Conservation (phyloP, 2,113 vertebrate species). For the Cynocephalus volans region DNA sequence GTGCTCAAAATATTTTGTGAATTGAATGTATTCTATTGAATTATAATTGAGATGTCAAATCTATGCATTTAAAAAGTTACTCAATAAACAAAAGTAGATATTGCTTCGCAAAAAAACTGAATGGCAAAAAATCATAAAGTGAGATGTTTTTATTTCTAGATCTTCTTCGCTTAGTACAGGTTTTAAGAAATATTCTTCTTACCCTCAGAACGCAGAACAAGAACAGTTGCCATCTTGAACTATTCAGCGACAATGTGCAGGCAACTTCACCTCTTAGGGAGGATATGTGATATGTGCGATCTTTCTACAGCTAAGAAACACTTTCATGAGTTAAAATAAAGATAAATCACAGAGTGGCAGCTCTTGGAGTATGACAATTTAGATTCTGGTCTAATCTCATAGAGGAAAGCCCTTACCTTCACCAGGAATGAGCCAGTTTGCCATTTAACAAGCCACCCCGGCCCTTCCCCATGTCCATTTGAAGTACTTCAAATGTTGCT, state of each 20-base stretch:
- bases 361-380: background rate
- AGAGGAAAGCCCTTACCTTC: background rate
- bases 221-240: background rate
- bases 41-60: background rate
- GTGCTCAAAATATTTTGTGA: background rate
- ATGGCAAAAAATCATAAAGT: background rate
- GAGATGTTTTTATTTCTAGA: constrained; percentile 8
- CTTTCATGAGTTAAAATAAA: background rate
- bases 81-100: constrained; percentile 34
- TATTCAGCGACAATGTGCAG: background rate
- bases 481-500: background rate
- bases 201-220: background rate
- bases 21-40: background rate
- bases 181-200: constrained; percentile 2
- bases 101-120: background rate
- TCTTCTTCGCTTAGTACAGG: background rate
- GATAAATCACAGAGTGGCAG: background rate
- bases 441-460: background rate
- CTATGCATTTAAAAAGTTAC: background rate
- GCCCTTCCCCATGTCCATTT: background rate
- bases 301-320: constrained; percentile 9
- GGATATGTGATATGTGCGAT: too few relatives aligned
- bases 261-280: background rate
- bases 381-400: background rate
- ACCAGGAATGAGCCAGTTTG: background rate